Conservation (phyloP, 1,140 invertebrate species). For the Euglossa dilemma region DNA sequence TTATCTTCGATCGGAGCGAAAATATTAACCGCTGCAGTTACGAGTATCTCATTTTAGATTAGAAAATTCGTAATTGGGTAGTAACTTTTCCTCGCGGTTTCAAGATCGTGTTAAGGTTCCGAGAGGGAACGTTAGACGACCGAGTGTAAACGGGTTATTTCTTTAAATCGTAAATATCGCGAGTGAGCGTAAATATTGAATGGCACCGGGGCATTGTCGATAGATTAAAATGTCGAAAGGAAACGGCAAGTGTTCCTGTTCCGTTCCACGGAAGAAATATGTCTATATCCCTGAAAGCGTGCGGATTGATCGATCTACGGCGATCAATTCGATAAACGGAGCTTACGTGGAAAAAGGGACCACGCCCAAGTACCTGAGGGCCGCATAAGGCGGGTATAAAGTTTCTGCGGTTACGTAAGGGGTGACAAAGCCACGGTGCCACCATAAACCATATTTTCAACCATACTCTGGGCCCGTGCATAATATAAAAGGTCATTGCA, state of each 20-base stretch:
- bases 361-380: conserved; percentile 44
- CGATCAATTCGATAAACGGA: conserved; percentile 46
- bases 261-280: conserved; percentile 40
- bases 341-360: conserved; percentile 32
- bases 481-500: conserved; percentile 12
- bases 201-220: neutral
- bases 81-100: neutral
- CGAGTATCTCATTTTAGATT: neutral
- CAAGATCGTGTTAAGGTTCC: neutral
- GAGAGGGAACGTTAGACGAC: neutral
- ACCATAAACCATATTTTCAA: conserved; percentile 38
- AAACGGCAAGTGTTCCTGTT: conserved; percentile 34
- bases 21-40: too few relatives aligned
- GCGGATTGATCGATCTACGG: conserved; percentile 40
- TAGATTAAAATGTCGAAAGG: conserved; percentile 31
- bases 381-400: conserved; percentile 10
- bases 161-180: conserved; percentile 4
- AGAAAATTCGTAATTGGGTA: conserved; percentile 7
- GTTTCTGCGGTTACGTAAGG: conserved; percentile 38
- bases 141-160: neutral
- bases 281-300: conserved; percentile 19
- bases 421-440: conserved; percentile 31
- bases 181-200: conserved; percentile 28
- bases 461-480: neutral
- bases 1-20: too few relatives aligned